Evolutionary conservation across 2,797 vertebrate species (phyloP), one percentile per base, ranked within the genome.

Genomic region (Enteromius trimaculatus): DNA sequence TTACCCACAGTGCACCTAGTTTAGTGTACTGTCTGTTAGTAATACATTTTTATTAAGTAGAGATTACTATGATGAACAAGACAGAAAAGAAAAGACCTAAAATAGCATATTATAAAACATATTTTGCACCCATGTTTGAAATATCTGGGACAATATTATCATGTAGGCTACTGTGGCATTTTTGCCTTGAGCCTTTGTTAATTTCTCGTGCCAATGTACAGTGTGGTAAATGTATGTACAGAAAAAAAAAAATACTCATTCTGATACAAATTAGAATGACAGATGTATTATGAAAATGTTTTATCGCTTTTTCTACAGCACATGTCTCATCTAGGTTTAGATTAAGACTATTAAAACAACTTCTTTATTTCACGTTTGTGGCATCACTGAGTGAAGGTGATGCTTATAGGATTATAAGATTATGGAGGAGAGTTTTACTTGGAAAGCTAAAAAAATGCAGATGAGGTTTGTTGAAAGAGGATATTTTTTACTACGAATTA

Each of bases 371-470:
- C 47, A 47, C 11, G 19, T 19, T 80, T 70, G 51, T 72, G 39
- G 11, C 9, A 1, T 44, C 26, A 62, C 66, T n/a, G 26, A 64
- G 69, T 51, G 70, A 65, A 74, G 9, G 58, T 74, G 80, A 71
- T 81, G 31, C 44, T 74, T 74, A 51, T 64, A 81, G 80, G 70
- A 74, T 81, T 81, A 74, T 81, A 74, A 39, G 80, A 74, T 81
- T 81, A 74, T 74, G 70, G 55, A 26, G 23, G 80, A 74, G 42
- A 49, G 42, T 44, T 81, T 72, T 64, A 72, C 70, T 65, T 31
- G 42, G 21, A 72, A 81, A 51, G 29, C 71, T 49, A 34, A 9
- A 51, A 74, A 81, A n/a, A 81, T 81, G 79, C 79, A 80, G 42
- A 80, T 80, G 34, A 29, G 68, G 79, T 21, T 23, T 31, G 23